These are phyloP conservation scores for Etheostoma nigrum DNA, from an alignment of 2,797 vertebrate species.

Conservation along the genomic window DNA sequence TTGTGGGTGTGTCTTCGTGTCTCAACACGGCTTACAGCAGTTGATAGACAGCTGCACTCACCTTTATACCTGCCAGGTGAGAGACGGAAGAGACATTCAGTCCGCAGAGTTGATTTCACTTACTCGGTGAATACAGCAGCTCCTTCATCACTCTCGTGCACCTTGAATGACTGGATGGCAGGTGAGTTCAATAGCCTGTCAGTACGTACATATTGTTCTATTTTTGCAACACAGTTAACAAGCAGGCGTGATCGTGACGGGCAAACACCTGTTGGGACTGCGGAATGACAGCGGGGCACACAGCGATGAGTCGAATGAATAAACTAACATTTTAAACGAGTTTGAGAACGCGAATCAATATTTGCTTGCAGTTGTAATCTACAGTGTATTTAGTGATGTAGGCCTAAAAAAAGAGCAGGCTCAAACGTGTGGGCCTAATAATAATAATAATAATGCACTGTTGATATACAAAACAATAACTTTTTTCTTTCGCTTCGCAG, in stretches of 20 bases:
- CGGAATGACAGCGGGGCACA: neutral
- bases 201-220: no score
- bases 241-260: neutral
- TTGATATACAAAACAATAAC: slow-evolving; percentile 10
- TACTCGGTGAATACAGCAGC: slow-evolving; percentile 12
- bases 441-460: neutral
- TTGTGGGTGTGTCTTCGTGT: slow-evolving; percentile 78
- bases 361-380: neutral
- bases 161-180: slow-evolving; percentile 9
- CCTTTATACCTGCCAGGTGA: slow-evolving; percentile 74
- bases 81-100: slow-evolving; percentile 33
- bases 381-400: slow-evolving; percentile 3
- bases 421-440: neutral
- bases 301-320: neutral
- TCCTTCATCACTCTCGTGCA: neutral
- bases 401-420: slow-evolving; percentile 11
- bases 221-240: neutral
- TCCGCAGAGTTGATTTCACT: slow-evolving; percentile 15
- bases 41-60: slow-evolving; percentile 69
- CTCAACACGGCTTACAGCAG: slow-evolving; percentile 68
- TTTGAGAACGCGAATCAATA: slow-evolving; percentile 20
- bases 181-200: slow-evolving; percentile 57
- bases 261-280: slow-evolving; percentile 59
- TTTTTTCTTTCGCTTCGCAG: slow-evolving; percentile 33
- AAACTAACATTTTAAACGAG: neutral